phyloP scores from a whole-genome alignment of 2,797 vertebrate species.

The Spheniscus humboldti region DNA sequence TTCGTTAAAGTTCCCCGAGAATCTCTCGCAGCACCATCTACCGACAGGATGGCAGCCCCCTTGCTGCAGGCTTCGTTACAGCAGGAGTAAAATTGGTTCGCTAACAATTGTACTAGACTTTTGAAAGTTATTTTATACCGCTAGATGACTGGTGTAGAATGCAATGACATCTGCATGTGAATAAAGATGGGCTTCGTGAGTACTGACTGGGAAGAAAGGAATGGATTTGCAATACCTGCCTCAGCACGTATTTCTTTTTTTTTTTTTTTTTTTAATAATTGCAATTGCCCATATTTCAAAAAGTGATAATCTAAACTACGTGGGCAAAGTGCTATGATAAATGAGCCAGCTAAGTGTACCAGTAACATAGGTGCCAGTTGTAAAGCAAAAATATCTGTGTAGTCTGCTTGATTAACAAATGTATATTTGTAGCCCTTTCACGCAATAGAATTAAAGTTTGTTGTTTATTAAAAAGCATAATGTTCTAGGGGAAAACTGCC shows the following conservation, averaged over 20 bases:
- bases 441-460: conserved; percentile 74
- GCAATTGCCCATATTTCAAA: conserved; percentile 32
- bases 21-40: conserved; percentile 69
- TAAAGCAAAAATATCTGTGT: conserved; percentile 75
- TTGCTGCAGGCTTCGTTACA: conserved; percentile 12
- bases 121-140: conserved; percentile 8
- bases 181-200: conserved; percentile 50
- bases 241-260: background rate
- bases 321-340: conserved; percentile 61
- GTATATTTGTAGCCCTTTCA: conserved; percentile 80
- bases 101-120: conserved; percentile 38
- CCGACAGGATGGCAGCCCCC: conserved; percentile 62
- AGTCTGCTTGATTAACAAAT: conserved; percentile 77
- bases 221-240: conserved; percentile 33
- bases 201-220: background rate
- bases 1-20: conserved; percentile 43
- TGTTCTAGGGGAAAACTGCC: conserved; percentile 74
- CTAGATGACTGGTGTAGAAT: conserved; percentile 44
- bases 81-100: conserved; percentile 36
- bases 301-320: conserved; percentile 39
- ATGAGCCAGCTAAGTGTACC: conserved; percentile 68
- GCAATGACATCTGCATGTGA: conserved; percentile 14
- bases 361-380: conserved; percentile 72
- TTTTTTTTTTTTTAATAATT: background rate
- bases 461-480: conserved; percentile 74